These are phyloP conservation scores for Mellilla xanthometata DNA, from an alignment of 2,888 invertebrate species.

Conservation along the genomic window DNA sequence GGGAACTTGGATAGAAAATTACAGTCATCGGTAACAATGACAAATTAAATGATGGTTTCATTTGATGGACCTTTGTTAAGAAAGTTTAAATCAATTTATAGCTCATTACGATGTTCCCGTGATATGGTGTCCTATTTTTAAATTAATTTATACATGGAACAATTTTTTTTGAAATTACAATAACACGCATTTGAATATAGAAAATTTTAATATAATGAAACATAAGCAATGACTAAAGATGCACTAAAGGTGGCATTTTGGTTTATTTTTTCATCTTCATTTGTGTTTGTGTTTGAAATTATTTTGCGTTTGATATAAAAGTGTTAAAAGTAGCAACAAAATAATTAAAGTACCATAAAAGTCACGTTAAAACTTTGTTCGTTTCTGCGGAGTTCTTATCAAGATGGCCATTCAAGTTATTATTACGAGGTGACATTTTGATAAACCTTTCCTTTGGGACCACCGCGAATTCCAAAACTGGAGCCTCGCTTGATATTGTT, in stretches of 20 bases:
- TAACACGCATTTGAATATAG: too few species aligned
- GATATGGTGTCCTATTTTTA: too few species aligned
- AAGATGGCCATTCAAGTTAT: conserved; percentile 53
- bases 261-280: too few species aligned
- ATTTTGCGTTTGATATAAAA: too few species aligned
- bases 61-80: neutral
- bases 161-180: too few species aligned
- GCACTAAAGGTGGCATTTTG: too few species aligned
- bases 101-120: too few species aligned
- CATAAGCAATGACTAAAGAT: too few species aligned
- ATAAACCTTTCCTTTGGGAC: conserved; percentile 42
- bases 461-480: conserved; percentile 25
- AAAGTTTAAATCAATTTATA: too few species aligned
- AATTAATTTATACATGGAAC: too few species aligned
- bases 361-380: conserved; percentile 53
- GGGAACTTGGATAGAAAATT: conserved; percentile 42
- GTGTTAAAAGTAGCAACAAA: conserved; percentile 29
- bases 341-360: conserved; percentile 46
- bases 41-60: conserved; percentile 24
- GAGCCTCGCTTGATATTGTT: conserved; percentile 29
- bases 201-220: too few species aligned
- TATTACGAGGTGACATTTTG: conserved; percentile 49
- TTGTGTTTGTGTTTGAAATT: too few species aligned
- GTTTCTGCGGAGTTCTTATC: conserved; percentile 44
- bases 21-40: conserved; percentile 41